Percentiles rank a stretch among this genome's conserved stretches.
phyloP scores from a whole-genome alignment of 2,797 vertebrate genomes.

The Lutra lutra region DNA sequence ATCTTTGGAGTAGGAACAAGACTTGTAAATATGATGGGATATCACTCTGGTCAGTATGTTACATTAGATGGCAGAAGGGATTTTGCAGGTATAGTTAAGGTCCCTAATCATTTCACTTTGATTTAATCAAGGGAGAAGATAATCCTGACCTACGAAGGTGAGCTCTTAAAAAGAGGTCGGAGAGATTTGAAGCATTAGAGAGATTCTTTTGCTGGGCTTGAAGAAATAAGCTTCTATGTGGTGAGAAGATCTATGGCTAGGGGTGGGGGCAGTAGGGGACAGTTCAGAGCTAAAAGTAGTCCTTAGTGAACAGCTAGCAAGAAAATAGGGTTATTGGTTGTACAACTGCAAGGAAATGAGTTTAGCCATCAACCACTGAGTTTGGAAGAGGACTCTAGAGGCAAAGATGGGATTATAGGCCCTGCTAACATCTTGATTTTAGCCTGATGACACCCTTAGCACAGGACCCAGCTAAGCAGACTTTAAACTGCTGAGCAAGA shows the following conservation, averaged over 20 bases:
- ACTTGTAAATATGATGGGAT: not conserved
- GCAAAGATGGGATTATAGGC: not conserved
- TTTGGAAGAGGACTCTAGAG: not conserved
- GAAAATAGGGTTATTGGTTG: not conserved
- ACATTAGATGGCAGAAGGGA: not conserved
- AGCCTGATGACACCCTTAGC: not conserved
- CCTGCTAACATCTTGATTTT: not conserved
- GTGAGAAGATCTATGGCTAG: not conserved
- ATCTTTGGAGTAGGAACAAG: not conserved
- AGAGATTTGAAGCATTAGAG: not conserved
- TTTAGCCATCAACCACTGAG: not conserved
- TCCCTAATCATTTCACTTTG: not conserved
- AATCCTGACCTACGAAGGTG: not conserved
- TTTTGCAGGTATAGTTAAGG: slow-evolving; percentile 12
- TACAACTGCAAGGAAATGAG: not conserved
- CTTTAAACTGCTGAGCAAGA: not conserved
- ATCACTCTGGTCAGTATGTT: not conserved
- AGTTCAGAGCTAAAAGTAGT: not conserved
- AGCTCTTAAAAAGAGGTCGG: not conserved
- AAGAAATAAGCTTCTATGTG: not conserved
- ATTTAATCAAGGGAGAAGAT: not conserved
- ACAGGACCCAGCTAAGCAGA: not conserved
- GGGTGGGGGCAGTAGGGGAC: not conserved
- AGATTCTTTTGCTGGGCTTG: not conserved
- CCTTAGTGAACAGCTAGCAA: not conserved